These are phyloP conservation scores for Ylistrum balloti DNA, from an alignment of 1,140 invertebrate species.

Conservation along the genomic window DNA sequence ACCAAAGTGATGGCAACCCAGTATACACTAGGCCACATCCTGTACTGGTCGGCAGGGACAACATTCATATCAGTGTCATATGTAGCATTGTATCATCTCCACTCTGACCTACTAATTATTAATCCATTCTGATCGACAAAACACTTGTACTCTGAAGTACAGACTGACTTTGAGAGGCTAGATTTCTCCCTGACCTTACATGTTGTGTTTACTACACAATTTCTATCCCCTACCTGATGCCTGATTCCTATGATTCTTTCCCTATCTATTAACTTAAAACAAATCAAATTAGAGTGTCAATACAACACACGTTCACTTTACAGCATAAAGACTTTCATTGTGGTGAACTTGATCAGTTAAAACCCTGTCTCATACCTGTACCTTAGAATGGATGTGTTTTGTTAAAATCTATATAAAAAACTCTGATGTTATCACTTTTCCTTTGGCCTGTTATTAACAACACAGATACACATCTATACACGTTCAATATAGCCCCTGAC, in stretches of 20 bases:
- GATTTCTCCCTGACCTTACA: too few species aligned
- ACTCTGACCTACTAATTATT: not conserved
- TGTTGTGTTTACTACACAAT: too few species aligned
- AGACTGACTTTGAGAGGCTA: not conserved
- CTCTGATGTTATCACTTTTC: not conserved
- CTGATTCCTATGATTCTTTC: too few species aligned
- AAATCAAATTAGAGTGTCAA: not conserved
- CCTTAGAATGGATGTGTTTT: not conserved
- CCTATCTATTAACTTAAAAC: not conserved
- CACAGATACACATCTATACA: not conserved
- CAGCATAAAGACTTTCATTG: not conserved
- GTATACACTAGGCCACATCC: not conserved
- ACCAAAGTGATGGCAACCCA: not conserved
- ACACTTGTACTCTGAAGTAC: not conserved
- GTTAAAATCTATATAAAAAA: not conserved
- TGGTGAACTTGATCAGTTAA: not conserved
- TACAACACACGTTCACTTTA: not conserved
- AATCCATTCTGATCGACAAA: not conserved
- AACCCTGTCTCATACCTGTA: not conserved
- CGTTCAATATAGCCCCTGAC: not conserved
- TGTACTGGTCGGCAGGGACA: not conserved
- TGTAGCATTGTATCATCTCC: slow-evolving; percentile 23
- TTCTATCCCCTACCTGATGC: too few species aligned
- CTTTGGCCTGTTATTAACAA: slow-evolving; percentile 26
- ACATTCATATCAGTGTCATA: not conserved